phyloP scores from a whole-genome alignment of 2,797 vertebrate species.

The Tachyglossus aculeatus region DNA sequence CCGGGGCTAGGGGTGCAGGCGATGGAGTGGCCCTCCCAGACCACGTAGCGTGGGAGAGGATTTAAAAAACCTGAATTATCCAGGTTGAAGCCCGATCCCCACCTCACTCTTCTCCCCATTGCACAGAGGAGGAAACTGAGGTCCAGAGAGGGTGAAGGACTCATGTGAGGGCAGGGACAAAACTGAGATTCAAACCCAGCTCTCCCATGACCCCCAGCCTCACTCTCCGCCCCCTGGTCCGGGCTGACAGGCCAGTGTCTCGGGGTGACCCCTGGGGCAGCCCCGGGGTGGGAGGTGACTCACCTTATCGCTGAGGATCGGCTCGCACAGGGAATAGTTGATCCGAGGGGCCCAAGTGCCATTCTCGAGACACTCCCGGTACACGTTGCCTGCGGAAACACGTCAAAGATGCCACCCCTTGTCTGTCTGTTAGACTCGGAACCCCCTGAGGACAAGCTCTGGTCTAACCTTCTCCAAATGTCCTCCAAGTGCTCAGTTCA shows the following conservation, averaged over 20 bases:
- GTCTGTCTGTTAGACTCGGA: neutral
- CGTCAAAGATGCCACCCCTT: neutral
- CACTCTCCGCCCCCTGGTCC: conserved; percentile 19
- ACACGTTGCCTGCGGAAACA: conserved; percentile 86
- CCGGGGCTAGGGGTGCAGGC: neutral
- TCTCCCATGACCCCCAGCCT: conserved; percentile 11
- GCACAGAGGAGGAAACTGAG: neutral
- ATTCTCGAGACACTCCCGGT: conserved; percentile 93
- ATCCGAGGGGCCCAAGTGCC: conserved; percentile 95
- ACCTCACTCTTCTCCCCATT: neutral
- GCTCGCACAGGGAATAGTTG: conserved; percentile 96
- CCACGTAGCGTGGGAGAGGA: neutral
- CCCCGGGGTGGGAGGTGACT: conserved; percentile 43
- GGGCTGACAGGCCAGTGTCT: neutral
- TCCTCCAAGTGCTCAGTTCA: neutral
- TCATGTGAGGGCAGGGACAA: neutral
- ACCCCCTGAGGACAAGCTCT: neutral
- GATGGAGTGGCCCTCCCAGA: neutral
- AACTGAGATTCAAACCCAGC: conserved; percentile 5
- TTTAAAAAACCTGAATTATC: no score
- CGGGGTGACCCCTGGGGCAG: neutral
- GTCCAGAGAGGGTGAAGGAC: neutral
- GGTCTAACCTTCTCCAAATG: neutral
- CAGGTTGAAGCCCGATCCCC: neutral
- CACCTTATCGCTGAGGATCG: conserved; percentile 95